Evolutionary conservation across 2,888 invertebrate genomes (phyloP).

Genomic region (Megaustenia siamemsis): DNA sequence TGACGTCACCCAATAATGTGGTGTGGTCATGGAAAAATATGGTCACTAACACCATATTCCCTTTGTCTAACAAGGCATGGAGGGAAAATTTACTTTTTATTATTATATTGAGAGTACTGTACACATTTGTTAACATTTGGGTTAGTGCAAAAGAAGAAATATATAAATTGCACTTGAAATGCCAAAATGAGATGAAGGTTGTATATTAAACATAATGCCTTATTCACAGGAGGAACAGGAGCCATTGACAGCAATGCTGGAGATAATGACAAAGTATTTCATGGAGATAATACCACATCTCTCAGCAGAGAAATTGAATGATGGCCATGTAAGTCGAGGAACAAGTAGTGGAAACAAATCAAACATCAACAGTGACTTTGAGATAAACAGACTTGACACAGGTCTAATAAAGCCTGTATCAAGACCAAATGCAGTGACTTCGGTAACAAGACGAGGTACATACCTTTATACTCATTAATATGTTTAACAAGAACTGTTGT

Average conservation of each 20-base stretch:
- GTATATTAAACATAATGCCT: too few species aligned
- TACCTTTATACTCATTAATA: background rate
- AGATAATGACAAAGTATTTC: slow-evolving; percentile 74
- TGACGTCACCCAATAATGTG: too few species aligned
- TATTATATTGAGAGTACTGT: too few species aligned
- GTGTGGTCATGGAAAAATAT: too few species aligned
- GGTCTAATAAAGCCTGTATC: slow-evolving; percentile 27
- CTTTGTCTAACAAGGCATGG: too few species aligned
- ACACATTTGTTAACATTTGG: too few species aligned
- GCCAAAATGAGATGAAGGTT: too few species aligned
- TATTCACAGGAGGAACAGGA: slow-evolving; percentile 74
- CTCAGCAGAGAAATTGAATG: slow-evolving; percentile 4
- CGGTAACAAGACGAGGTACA: slow-evolving; percentile 51
- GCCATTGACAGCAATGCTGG: slow-evolving; percentile 76
- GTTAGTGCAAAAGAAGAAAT: too few species aligned
- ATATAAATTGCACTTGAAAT: too few species aligned
- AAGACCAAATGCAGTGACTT: slow-evolving; percentile 49
- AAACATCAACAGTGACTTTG: slow-evolving; percentile 18
- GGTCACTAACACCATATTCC: too few species aligned
- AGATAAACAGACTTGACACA: slow-evolving; percentile 3
- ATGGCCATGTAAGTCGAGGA: background rate
- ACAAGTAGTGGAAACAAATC: slow-evolving; percentile 8
- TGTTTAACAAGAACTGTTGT: background rate
- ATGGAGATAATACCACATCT: slow-evolving; percentile 56
- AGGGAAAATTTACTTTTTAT: too few species aligned